Conservation (phyloP, 2,888 invertebrate genomes). For the Thera obeliscata region DNA sequence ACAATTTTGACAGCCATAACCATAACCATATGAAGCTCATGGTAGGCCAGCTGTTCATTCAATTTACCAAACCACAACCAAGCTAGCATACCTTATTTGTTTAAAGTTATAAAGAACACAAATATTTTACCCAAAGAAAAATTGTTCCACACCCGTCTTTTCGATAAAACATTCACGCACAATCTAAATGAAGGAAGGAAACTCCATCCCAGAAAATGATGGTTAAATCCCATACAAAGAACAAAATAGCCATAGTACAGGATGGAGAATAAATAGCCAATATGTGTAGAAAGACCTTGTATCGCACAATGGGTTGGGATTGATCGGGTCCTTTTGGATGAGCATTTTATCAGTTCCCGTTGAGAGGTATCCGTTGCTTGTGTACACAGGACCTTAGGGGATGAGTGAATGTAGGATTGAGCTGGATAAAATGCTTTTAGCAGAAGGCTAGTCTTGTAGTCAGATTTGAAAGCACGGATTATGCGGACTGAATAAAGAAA, state of each 20-base stretch:
- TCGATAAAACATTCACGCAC: conserved; percentile 30
- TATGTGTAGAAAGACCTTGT: conserved; percentile 48
- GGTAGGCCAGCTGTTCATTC: too few species aligned
- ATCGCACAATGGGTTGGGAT: conserved; percentile 58
- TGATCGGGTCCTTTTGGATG: conserved; percentile 57
- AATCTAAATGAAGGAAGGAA: conserved; percentile 35
- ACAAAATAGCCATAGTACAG: conserved; percentile 32
- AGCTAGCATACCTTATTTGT: too few species aligned
- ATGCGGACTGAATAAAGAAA: conserved; percentile 6
- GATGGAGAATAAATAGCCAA: conserved; percentile 29
- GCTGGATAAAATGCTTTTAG: conserved; percentile 50
- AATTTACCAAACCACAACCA: too few species aligned
- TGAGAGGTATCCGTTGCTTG: conserved; percentile 53
- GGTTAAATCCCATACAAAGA: conserved; percentile 37
- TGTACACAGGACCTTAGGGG: conserved; percentile 49
- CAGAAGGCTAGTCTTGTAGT: conserved; percentile 32
- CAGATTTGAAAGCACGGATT: conserved; percentile 17
- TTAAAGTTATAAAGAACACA: neutral
- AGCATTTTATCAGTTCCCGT: conserved; percentile 61
- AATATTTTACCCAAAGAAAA: conserved; percentile 2
- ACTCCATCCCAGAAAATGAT: conserved; percentile 33
- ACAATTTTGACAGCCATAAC: too few species aligned
- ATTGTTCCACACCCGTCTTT: neutral
- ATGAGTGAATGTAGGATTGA: conserved; percentile 56
- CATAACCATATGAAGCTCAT: too few species aligned